phyloP scores from a whole-genome alignment of 1,140 invertebrate genomes.

The Heliothis subflexa region DNA sequence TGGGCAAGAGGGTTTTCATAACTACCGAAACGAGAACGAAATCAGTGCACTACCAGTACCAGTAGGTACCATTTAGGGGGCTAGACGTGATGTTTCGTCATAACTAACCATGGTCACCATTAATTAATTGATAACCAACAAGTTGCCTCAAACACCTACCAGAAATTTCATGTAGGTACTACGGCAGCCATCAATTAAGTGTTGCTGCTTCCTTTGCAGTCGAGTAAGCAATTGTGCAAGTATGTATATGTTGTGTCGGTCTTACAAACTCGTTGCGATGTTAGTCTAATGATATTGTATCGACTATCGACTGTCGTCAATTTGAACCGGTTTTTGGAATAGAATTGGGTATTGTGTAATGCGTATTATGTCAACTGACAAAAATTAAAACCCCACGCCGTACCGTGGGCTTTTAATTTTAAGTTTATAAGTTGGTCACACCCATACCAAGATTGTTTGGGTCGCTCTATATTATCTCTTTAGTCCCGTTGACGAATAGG shows the following conservation, averaged over 20 bases:
- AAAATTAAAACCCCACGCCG: no score
- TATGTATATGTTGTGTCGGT: slow-evolving; percentile 15
- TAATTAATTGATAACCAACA: background rate
- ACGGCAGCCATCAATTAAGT: slow-evolving; percentile 24
- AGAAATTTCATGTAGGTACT: background rate
- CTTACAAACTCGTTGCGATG: slow-evolving; percentile 5
- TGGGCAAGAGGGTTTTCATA: no score
- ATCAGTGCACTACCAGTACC: no score
- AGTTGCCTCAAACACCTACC: slow-evolving; percentile 18
- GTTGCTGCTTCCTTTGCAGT: slow-evolving; percentile 27
- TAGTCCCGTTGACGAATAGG: slow-evolving; percentile 3
- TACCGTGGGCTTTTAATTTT: no score
- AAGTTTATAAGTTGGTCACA: no score
- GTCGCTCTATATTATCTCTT: background rate
- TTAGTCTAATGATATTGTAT: background rate
- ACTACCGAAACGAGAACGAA: no score
- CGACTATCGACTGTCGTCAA: background rate
- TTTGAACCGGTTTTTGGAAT: slow-evolving; percentile 6
- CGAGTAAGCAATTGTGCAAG: slow-evolving; percentile 6
- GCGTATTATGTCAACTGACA: background rate
- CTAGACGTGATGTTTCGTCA: no score
- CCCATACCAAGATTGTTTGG: background rate
- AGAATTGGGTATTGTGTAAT: background rate
- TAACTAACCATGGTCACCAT: background rate
- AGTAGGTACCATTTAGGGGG: no score